Percentiles rank a stretch among this genome's conserved stretches.
Conservation (phyloP, 1,140 invertebrate genomes). For the Zophobas morio region DNA sequence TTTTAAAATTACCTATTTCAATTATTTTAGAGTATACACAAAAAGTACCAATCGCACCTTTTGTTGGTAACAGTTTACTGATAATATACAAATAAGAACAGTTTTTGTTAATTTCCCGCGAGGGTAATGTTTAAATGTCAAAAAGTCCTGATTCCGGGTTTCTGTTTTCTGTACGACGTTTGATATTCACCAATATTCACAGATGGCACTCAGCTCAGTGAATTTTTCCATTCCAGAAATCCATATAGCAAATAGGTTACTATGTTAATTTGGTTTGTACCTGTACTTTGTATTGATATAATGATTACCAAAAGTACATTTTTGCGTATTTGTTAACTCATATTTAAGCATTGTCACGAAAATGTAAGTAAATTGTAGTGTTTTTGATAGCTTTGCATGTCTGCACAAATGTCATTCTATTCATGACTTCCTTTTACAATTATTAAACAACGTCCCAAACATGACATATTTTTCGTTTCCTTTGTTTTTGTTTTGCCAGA, state of each 20-base stretch:
- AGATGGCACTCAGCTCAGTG: neutral
- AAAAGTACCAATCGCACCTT: no score
- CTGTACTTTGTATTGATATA: conserved; percentile 29
- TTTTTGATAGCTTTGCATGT: conserved; percentile 13
- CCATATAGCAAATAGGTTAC: neutral
- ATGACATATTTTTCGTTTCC: neutral
- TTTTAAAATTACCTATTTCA: no score
- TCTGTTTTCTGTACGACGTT: no score
- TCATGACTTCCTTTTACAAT: neutral
- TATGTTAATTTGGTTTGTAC: conserved; percentile 20
- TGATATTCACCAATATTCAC: neutral
- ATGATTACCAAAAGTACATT: conserved; percentile 37
- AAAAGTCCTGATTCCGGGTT: neutral
- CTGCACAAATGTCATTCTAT: neutral
- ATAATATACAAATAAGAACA: no score
- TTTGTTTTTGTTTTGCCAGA: neutral
- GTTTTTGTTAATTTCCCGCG: no score
- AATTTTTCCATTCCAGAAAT: neutral
- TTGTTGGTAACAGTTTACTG: no score
- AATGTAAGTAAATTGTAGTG: conserved; percentile 25
- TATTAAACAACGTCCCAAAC: neutral
- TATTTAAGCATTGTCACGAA: conserved; percentile 6
- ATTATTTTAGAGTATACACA: no score
- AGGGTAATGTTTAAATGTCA: no score
- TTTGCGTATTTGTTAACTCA: conserved; percentile 40